These are phyloP conservation scores for Etheostoma perlongum DNA, from an alignment of 2,797 vertebrate species.

Conservation along the genomic window DNA sequence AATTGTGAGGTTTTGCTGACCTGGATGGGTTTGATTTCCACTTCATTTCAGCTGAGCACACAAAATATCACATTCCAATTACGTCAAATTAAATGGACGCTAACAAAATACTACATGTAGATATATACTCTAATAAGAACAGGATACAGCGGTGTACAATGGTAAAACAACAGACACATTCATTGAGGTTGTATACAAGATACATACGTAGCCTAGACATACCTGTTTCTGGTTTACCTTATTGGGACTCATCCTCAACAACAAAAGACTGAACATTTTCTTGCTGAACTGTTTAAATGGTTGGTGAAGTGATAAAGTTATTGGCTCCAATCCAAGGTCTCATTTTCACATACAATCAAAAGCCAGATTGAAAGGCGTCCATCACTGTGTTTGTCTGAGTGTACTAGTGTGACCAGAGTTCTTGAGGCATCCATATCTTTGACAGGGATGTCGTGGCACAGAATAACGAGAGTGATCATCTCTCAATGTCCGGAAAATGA, in stretches of 20 bases:
- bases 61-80: background rate
- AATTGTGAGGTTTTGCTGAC: slow-evolving; percentile 51
- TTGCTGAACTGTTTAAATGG: background rate
- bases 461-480: slow-evolving; percentile 46
- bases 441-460: slow-evolving; percentile 3
- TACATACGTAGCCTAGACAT: background rate
- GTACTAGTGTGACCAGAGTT: background rate
- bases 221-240: background rate
- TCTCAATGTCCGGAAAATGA: slow-evolving; percentile 37
- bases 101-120: too few relatives aligned
- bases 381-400: background rate
- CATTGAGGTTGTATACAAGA: background rate
- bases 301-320: background rate
- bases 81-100: background rate
- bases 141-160: background rate
- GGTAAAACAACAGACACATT: background rate
- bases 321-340: background rate
- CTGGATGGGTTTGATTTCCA: background rate
- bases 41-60: background rate
- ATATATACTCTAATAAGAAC: too few relatives aligned
- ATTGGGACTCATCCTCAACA: background rate
- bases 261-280: background rate
- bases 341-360: slow-evolving; percentile 4
- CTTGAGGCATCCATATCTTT: slow-evolving; percentile 10
- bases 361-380: slow-evolving; percentile 6